A percentile compares a stretch with the other conserved stretches of the same genome.
Evolutionary conservation across 2,113 vertebrate species (phyloP).

Genomic region (Protobothrops mucrosquamatus): DNA sequence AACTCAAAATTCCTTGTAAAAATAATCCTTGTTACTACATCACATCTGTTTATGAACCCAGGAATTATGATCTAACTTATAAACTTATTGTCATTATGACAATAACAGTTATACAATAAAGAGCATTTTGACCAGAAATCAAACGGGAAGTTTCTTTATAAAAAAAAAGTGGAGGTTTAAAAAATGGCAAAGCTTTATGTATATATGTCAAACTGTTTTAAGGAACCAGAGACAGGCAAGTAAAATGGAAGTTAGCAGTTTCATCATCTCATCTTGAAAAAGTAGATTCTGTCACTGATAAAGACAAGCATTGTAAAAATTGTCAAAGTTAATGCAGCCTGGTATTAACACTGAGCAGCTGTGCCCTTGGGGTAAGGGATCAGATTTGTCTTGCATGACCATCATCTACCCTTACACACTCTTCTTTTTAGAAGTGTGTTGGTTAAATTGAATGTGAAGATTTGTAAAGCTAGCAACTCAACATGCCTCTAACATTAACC

Average conservation of each 20-base stretch:
- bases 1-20: neutral
- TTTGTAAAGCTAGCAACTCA: neutral
- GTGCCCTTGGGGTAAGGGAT: neutral
- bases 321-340: neutral
- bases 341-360: slow-evolving; percentile 14
- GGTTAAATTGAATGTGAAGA: neutral
- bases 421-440: neutral
- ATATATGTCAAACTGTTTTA: neutral
- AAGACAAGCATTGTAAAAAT: neutral
- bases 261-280: neutral
- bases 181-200: neutral
- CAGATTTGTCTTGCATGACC: neutral
- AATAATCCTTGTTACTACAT: neutral
- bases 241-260: neutral
- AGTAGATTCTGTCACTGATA: neutral
- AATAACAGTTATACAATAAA: neutral
- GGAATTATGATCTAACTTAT: neutral
- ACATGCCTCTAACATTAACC: slow-evolving; percentile 2
- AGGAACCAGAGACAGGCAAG: neutral
- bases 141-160: neutral
- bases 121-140: neutral
- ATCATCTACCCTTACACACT: neutral
- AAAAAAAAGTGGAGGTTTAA: neutral
- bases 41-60: neutral
- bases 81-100: neutral